These are phyloP conservation scores for Andrena haemorrhoa DNA, from an alignment of 2,888 invertebrate genomes.

Conservation along the genomic window DNA sequence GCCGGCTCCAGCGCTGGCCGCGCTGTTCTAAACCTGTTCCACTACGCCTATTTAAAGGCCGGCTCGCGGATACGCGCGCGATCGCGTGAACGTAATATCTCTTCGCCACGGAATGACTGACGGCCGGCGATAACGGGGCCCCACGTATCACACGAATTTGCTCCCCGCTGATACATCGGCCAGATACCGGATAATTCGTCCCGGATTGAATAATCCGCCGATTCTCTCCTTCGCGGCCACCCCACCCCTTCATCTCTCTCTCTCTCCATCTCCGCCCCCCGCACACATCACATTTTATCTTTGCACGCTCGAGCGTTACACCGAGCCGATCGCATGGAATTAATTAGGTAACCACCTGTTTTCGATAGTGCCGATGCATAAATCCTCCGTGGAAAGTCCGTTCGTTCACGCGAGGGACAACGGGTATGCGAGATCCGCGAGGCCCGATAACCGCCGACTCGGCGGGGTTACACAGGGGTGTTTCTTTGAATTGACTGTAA, in stretches of 20 bases:
- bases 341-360: slow-evolving; percentile 60
- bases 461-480: background rate
- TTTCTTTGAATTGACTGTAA: background rate
- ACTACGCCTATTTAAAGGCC: slow-evolving; percentile 38
- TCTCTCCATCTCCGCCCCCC: no score
- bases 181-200: slow-evolving; percentile 56
- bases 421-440: slow-evolving; percentile 36
- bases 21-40: slow-evolving; percentile 43
- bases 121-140: slow-evolving; percentile 19
- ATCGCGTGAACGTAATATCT: slow-evolving; percentile 17
- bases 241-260: background rate
- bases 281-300: slow-evolving; percentile 27
- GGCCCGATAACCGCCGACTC: slow-evolving; percentile 18
- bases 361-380: slow-evolving; percentile 44
- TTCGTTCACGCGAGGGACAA: slow-evolving; percentile 24
- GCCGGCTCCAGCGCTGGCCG: slow-evolving; percentile 38
- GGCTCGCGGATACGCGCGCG: slow-evolving; percentile 48
- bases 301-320: slow-evolving; percentile 19
- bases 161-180: slow-evolving; percentile 41
- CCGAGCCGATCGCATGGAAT: slow-evolving; percentile 51
- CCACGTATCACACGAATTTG: slow-evolving; percentile 49
- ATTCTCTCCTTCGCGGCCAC: background rate
- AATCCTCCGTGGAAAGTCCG: slow-evolving; percentile 19
- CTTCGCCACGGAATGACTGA: slow-evolving; percentile 8
- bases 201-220: slow-evolving; percentile 52